Base-by-base conservation (phyloP, 1,140 invertebrate species). In the Agrilus planipennis region DNA sequence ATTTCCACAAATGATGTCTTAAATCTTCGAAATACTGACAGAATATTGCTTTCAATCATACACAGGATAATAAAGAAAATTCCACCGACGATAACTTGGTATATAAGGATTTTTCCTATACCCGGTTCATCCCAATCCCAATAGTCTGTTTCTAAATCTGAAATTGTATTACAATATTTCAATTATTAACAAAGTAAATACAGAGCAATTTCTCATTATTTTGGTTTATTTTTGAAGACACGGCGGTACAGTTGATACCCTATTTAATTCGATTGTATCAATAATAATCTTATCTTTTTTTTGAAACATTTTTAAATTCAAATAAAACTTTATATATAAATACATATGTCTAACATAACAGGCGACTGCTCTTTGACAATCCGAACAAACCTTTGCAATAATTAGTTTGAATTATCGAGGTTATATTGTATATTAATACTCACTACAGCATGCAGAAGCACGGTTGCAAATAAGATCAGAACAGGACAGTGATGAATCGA, bases 1-100 rank as follows among this genome's bases (percentile, higher is more conserved):
- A 41, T 39, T 15, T 37, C 34, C 15, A 31, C 14, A 16, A 44
- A 44, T 20, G 12, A 16, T 47, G 42, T 18, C 49, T 52, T 38
- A 2, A 55, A 22, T 14, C 11, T 29, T 16, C 52, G 54, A 2
- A 27, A 47, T 44, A 71, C 57, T 57, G 61, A 59, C n/a, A 68
- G 55, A 14, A 71, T 29, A 46, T 62, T 57, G 45, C 68, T 71
- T 47, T 72, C 71, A 3, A 63, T 45, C 4, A 61, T 29, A 42
- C 71, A 53, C 1, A 72, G 46, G 4, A 64, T n/a, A 0, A 45
- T 14, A 56, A 67, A 66, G 2, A 69, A 39, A 1, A 66, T 12
- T 4, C 50, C 30, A 14, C 66, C 60, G 16, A 58, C 49, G 2
- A 52, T 4, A 3, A 65, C 12, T 46, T 66, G 64, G 39, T 55